phyloP scores from a whole-genome alignment of 37 sponge, comb jelly and placozoan genomes.

The Crambe crambe region DNA sequence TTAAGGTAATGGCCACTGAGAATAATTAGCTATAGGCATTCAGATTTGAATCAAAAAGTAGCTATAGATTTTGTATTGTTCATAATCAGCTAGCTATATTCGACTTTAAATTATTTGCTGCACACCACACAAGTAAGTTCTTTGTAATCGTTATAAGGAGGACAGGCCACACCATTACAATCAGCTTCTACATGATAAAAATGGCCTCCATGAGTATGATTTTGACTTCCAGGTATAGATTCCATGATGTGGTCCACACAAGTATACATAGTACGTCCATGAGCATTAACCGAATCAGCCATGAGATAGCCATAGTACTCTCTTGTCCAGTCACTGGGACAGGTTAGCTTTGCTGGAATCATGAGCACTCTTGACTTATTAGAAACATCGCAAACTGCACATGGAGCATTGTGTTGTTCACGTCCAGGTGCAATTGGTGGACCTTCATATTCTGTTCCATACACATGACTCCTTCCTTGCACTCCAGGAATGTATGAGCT shows the following conservation, averaged over 20 bases:
- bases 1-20: too few species aligned
- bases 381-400: slow-evolving; percentile 50
- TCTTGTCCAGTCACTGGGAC: slow-evolving; percentile 31
- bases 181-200: slow-evolving; percentile 50
- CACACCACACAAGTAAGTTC: neutral
- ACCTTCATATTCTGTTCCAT: slow-evolving; percentile 57
- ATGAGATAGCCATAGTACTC: slow-evolving; percentile 58
- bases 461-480: slow-evolving; percentile 1
- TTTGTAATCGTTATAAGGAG: neutral
- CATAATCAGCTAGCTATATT: too few species aligned
- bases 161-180: slow-evolving; percentile 29
- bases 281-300: slow-evolving; percentile 1
- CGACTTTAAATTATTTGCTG: neutral
- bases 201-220: slow-evolving; percentile 34
- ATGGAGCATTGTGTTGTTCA: slow-evolving; percentile 28
- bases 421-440: too few species aligned
- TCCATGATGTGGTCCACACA: slow-evolving; percentile 50
- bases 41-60: too few species aligned
- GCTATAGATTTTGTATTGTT: too few species aligned
- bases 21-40: too few species aligned
- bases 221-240: slow-evolving; percentile 28
- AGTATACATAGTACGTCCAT: slow-evolving; percentile 19
- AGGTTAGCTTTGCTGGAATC: slow-evolving; percentile 48
- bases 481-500: neutral
- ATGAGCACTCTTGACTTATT: slow-evolving; percentile 5